Conservation (phyloP, 2,797 vertebrate genomes). For the Labeo calbasu region DNA sequence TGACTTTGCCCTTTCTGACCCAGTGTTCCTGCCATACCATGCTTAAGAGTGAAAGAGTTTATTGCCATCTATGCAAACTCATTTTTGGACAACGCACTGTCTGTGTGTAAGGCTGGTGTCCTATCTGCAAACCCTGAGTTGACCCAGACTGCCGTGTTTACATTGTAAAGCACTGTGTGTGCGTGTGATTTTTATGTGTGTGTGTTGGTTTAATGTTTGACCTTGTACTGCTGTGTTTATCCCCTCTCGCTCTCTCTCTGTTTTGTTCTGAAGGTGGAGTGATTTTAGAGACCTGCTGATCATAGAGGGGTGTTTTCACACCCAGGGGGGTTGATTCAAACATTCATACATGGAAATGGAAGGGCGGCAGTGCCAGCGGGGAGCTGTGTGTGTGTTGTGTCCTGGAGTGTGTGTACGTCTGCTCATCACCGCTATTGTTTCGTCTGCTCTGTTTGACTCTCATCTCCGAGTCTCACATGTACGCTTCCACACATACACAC, state of each 20-base stretch:
- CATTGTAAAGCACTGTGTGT: slow-evolving; percentile 46
- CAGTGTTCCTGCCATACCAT: slow-evolving; percentile 17
- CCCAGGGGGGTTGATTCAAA: slow-evolving; percentile 50
- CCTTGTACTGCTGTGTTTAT: slow-evolving; percentile 38
- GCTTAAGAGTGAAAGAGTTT: slow-evolving; percentile 27
- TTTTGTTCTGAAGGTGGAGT: slow-evolving; percentile 49
- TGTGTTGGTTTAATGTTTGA: slow-evolving; percentile 50
- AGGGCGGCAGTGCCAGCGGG: slow-evolving; percentile 33
- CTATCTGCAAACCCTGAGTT: slow-evolving; percentile 53
- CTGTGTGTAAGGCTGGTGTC: slow-evolving; percentile 34
- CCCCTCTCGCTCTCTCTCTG: slow-evolving; percentile 9
- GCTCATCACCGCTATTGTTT: slow-evolving; percentile 51
- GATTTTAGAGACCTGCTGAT: slow-evolving; percentile 52
- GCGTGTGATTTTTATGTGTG: slow-evolving; percentile 29
- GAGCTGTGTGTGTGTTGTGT: slow-evolving; percentile 41
- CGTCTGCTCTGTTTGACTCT: slow-evolving; percentile 32
- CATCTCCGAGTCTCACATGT: slow-evolving; percentile 4
- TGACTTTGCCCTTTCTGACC: slow-evolving; percentile 20
- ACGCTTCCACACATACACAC: background rate
- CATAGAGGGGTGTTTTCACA: slow-evolving; percentile 45
- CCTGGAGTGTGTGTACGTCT: slow-evolving; percentile 40
- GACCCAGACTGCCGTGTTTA: slow-evolving; percentile 51
- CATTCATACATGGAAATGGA: slow-evolving; percentile 47
- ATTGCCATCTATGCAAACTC: slow-evolving; percentile 39
- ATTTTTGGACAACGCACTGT: slow-evolving; percentile 9